phyloP scores from a whole-genome alignment of 2,888 invertebrate genomes.

The Noctua fimbriata region DNA sequence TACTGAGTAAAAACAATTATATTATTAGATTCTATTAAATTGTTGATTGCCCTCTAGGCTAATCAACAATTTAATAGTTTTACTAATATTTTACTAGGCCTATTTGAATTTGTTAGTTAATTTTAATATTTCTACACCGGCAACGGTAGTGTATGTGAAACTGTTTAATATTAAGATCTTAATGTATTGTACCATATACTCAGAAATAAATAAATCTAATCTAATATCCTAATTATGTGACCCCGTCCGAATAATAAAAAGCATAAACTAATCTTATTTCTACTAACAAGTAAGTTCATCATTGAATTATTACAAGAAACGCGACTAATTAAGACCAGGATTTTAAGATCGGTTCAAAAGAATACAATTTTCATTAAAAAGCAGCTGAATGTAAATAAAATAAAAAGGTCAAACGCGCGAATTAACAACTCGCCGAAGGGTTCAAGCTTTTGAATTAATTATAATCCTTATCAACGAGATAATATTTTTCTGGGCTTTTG shows the following conservation, averaged over 20 bases:
- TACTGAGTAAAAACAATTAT: neutral
- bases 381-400: slow-evolving; percentile 64
- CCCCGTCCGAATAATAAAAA: neutral
- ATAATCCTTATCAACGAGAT: slow-evolving; percentile 70
- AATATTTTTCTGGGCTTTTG: slow-evolving; percentile 68
- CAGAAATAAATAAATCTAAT: no score
- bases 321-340: slow-evolving; percentile 39
- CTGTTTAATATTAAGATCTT: no score
- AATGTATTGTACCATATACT: no score
- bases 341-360: slow-evolving; percentile 47
- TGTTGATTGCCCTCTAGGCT: no score
- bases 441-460: slow-evolving; percentile 73
- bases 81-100: no score
- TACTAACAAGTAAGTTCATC: neutral
- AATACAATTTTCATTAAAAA: slow-evolving; percentile 61
- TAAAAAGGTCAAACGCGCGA: slow-evolving; percentile 70
- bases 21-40: no score
- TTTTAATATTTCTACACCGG: no score
- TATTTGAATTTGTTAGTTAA: no score
- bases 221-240: neutral
- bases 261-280: neutral
- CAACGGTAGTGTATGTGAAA: no score
- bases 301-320: slow-evolving; percentile 16
- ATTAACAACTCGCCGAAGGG: slow-evolving; percentile 71
- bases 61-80: no score